These are phyloP conservation scores for Rhagonycha lutea DNA, from an alignment of 2,888 invertebrate genomes.

Conservation along the genomic window DNA sequence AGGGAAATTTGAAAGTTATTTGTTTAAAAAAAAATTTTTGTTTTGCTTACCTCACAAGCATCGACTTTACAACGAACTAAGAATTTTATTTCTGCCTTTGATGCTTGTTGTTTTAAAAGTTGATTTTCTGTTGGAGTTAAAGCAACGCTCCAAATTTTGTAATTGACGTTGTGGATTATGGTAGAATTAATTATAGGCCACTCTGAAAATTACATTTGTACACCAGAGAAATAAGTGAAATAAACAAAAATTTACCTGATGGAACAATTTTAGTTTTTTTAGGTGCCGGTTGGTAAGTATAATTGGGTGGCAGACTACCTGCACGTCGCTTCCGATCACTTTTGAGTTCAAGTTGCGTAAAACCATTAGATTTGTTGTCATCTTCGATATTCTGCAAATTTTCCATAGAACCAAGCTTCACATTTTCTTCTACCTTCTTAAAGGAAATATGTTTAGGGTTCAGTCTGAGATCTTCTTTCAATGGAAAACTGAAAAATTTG, in stretches of 20 bases:
- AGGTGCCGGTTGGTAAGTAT: background rate
- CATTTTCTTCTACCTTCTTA: background rate
- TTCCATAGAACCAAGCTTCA: background rate
- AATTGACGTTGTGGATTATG: slow-evolving; percentile 45
- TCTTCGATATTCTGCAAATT: background rate
- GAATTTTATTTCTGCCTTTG: slow-evolving; percentile 43
- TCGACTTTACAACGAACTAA: slow-evolving; percentile 47
- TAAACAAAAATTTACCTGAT: background rate
- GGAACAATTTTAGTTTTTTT: background rate
- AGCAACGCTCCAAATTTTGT: slow-evolving; percentile 47
- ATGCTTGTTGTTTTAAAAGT: slow-evolving; percentile 42
- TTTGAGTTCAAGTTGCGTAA: background rate
- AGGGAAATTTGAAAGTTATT: background rate
- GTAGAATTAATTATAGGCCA: background rate
- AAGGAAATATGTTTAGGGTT: background rate
- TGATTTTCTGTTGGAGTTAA: slow-evolving; percentile 37
- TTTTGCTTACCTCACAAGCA: slow-evolving; percentile 44
- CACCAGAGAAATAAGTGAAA: background rate
- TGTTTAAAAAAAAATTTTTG: background rate
- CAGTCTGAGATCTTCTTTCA: background rate
- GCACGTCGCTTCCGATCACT: background rate
- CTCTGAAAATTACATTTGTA: background rate
- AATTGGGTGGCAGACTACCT: background rate
- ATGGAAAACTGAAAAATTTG: background rate
- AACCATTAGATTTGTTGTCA: background rate